Base-by-base conservation (phyloP, 2,888 invertebrate genomes). In the Troides aeacus region DNA sequence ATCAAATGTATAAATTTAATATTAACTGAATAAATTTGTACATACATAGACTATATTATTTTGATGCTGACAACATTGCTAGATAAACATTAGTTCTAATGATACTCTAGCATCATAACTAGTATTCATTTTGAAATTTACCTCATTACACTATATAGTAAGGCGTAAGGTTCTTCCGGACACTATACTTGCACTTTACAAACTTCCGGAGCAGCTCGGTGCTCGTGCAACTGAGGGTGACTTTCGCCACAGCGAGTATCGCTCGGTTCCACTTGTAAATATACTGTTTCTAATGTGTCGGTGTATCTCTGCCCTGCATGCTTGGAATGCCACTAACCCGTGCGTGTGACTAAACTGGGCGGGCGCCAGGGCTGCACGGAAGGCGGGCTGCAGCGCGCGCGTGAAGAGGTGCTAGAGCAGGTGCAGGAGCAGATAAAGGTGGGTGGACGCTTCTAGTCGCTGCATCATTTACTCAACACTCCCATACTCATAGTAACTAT, bases 391-490 rank as follows among this genome's bases (percentile, higher is more conserved):
- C 82, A 94, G 65, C 86, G 94, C 80, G 95, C 95, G 72, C 94
- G 94, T 76, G 93, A 94, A 79, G 96, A 96, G 82, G 94, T 96
- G 76, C 93, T 95, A 73, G 93, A 93, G 74, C 95, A 95, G 76
- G 89, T 96, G 76, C 95, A 95, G 85, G 94, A 94, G 70, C 95
- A 96, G 82, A 94, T 96, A 78, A 95, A 96, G 95, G 96, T 96
- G 93, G 87, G 90, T 79, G n/a, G n/a, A 17, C n/a, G 53, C 53
- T 53, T 53, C 6, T 17, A 53, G 30, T 30, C 30, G 30, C 30
- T 30, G 30, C 30, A 30, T 30, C 30, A 30, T 30, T 30, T 4
- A 30, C 5, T 30, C 5, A 30, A 4, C 30, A 21, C 50, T 23
- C 39, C 10, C 6, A 10, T 10, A 39, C 10, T 39, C 39, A 39